A percentile compares a stretch with the other conserved stretches of the same genome.
Evolutionary conservation across 2,888 invertebrate species (phyloP).

Genomic region (Conistra vaccinii): DNA sequence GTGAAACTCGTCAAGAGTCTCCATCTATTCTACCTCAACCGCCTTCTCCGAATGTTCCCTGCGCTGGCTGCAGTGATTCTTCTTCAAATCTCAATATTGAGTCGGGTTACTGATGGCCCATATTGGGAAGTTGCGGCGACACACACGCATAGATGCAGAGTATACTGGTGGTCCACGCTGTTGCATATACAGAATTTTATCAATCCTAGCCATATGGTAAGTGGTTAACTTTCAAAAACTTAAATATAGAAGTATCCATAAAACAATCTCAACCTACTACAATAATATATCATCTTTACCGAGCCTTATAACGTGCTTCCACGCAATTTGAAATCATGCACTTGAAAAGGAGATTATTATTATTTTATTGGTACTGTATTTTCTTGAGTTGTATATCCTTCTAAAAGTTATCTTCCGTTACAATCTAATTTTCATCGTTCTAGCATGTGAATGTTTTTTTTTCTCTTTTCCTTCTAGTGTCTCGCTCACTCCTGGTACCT

Average conservation of each 20-base stretch:
- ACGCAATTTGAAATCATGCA: neutral
- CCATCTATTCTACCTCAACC: slow-evolving; percentile 82
- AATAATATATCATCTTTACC: neutral
- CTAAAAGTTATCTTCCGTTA: neutral
- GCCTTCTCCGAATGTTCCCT: slow-evolving; percentile 82
- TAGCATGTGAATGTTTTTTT: neutral
- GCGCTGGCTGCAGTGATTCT: slow-evolving; percentile 75
- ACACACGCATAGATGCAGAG: slow-evolving; percentile 73
- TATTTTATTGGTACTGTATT: neutral
- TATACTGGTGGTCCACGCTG: slow-evolving; percentile 81
- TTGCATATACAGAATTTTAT: slow-evolving; percentile 80
- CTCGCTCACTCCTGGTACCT: slow-evolving; percentile 81
- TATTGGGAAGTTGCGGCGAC: slow-evolving; percentile 68
- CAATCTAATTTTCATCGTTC: neutral
- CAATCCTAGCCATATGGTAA: slow-evolving; percentile 71
- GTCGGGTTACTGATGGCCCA: slow-evolving; percentile 79
- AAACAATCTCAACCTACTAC: neutral
- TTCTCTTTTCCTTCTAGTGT: slow-evolving; percentile 74
- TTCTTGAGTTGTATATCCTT: neutral
- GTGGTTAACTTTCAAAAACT: slow-evolving; percentile 28
- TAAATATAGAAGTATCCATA: no score
- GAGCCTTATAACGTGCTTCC: neutral
- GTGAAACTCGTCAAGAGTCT: slow-evolving; percentile 77
- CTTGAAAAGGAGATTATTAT: neutral
- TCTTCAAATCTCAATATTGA: slow-evolving; percentile 77